Evolutionary conservation across 2,113 vertebrate species (phyloP), one percentile per base, ranked within the genome.

Genomic region (Entelurus aequoreus): DNA sequence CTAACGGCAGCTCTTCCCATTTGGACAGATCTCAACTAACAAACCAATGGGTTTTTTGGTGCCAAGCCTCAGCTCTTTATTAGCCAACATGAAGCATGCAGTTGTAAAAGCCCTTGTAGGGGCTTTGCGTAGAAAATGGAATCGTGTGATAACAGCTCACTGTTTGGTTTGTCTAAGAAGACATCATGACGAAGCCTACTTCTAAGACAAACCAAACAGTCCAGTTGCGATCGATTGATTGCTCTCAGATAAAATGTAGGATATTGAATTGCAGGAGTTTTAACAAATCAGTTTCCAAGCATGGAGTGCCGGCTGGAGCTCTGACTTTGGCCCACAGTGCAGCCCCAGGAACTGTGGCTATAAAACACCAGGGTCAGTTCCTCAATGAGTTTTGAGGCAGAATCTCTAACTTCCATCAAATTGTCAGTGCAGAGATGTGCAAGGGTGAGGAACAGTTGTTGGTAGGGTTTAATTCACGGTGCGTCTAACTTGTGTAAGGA

Each of bases 281-380:
- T 61, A 60, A 69, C 3, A 84, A 74, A 69, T 7, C 37, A 67
- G 77, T 63, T 70, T 76, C 77, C 69, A 74, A 76, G 68, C 64
- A 8, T 52, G 12, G 13, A 16, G 52, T 58, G 74, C 28, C 14
- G 8, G 35, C 57, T 54, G 66, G 60, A 62, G 52, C 52, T 65
- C 57, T 65, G 57, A 63, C 61, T 28, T 21, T 52, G 51, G 62
- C 56, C 40, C 48, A 47, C n/a, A 68, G 66, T 65, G 36, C 52
- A 51, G 66, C 55, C n/a, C 16, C 61, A 28, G 60, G 54, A 53
- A 63, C 19, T 9, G 36, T 14, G 5, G 49, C 48, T 1, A 58
- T 74, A 79, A 74, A 79, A 77, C 69, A 75, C 53, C 44, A 13
- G n/a, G n/a, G 35, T 48, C 60, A 52, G 35, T 37, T 61, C 40